Conservation (phyloP, 2,888 invertebrate genomes). For the Caenorhabditis sp. region DNA sequence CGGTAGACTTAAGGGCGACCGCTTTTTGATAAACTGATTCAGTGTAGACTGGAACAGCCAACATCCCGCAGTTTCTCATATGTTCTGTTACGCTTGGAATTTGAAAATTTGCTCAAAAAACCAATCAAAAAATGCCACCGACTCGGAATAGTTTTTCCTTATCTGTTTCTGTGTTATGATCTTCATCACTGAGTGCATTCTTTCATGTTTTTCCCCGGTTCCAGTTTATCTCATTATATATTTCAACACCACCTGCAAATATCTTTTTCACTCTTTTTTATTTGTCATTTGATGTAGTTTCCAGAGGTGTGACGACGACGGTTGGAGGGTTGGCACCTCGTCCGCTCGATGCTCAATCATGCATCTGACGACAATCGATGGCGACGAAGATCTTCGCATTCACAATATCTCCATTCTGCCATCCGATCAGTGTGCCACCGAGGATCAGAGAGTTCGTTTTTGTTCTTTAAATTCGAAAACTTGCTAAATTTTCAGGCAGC, state of each 20-base stretch:
- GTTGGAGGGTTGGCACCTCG: constrained; percentile 31
- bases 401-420: constrained; percentile 83
- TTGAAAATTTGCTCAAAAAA: too few relatives aligned
- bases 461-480: neutral
- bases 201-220: neutral
- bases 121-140: too few relatives aligned
- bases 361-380: constrained; percentile 81
- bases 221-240: constrained; percentile 11
- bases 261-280: constrained; percentile 2
- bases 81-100: too few relatives aligned
- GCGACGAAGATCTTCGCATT: constrained; percentile 81
- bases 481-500: constrained; percentile 71
- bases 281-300: constrained; percentile 22
- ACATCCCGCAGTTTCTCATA: too few relatives aligned
- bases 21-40: too few relatives aligned
- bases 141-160: neutral
- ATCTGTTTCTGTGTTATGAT: neutral
- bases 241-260: constrained; percentile 25
- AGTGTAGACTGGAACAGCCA: neutral
- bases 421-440: constrained; percentile 83
- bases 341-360: constrained; percentile 68
- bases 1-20: too few relatives aligned
- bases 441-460: constrained; percentile 78
- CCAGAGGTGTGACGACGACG: constrained; percentile 13
- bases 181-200: constrained; percentile 4